These are phyloP conservation scores for Sebastes flavidus DNA, from an alignment of 2,797 vertebrate genomes.

Conservation along the genomic window DNA sequence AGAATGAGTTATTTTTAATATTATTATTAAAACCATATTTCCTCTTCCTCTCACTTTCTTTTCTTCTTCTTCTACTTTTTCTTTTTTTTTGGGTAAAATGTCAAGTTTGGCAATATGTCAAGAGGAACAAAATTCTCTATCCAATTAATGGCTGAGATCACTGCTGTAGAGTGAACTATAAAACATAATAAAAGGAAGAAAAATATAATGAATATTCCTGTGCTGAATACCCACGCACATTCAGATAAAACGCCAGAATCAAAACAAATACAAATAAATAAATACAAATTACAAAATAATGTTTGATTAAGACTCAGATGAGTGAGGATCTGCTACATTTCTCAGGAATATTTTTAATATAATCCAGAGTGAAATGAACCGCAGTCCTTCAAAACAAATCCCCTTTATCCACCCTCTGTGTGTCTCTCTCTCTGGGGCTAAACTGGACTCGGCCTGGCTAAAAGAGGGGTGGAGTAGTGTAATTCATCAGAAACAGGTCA, in stretches of 20 bases:
- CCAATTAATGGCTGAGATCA: constrained; percentile 31
- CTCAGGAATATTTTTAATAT: neutral
- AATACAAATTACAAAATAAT: neutral
- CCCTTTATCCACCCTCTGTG: constrained; percentile 1
- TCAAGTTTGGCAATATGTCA: constrained; percentile 51
- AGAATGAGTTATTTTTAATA: neutral
- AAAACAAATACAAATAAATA: neutral
- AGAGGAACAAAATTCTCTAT: constrained; percentile 35
- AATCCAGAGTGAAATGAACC: constrained; percentile 3
- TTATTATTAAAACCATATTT: neutral
- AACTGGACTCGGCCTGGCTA: constrained; percentile 49
- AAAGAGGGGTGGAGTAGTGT: constrained; percentile 70
- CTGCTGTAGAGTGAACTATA: constrained; percentile 1
- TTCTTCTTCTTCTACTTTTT: neutral
- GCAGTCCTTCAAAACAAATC: constrained; percentile 13
- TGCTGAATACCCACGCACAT: neutral
- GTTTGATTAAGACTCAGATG: neutral
- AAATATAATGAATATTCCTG: constrained; percentile 2
- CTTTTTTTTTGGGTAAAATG: constrained; percentile 19
- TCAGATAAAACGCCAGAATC: neutral
- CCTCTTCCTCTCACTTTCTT: neutral
- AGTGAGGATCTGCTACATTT: neutral
- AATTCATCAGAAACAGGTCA: constrained; percentile 81
- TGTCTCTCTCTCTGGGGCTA: constrained; percentile 35
- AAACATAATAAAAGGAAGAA: neutral